These are phyloP conservation scores for Pharmacophagus antenor DNA, from an alignment of 2,888 invertebrate species.

Conservation along the genomic window DNA sequence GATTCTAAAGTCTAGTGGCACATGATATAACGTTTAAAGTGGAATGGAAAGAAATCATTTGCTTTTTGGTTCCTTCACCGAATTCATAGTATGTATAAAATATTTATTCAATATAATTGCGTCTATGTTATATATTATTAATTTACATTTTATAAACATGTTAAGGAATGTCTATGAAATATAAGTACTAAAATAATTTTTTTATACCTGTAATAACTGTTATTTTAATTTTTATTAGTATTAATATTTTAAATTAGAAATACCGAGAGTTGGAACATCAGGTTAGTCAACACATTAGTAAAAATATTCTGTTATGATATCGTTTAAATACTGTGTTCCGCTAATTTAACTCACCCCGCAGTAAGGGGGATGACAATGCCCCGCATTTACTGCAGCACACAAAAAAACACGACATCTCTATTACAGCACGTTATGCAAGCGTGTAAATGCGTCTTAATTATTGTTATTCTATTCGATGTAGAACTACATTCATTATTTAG, in stretches of 20 bases:
- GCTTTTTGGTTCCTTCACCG: too few relatives aligned
- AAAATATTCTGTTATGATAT: constrained; percentile 39
- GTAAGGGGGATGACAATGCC: constrained; percentile 38
- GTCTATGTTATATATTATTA: too few relatives aligned
- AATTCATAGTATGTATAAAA: too few relatives aligned
- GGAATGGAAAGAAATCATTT: too few relatives aligned
- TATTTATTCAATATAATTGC: too few relatives aligned
- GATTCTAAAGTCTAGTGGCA: too few relatives aligned
- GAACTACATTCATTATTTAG: background rate
- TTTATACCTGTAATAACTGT: too few relatives aligned
- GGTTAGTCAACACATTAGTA: constrained; percentile 2
- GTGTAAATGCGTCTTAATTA: constrained; percentile 43
- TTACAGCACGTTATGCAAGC: constrained; percentile 42
- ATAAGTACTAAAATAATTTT: too few relatives aligned
- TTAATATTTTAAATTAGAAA: background rate
- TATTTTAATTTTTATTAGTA: too few relatives aligned
- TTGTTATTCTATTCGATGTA: constrained; percentile 32
- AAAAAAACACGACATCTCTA: constrained; percentile 64
- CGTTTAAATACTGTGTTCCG: constrained; percentile 58
- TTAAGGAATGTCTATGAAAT: too few relatives aligned
- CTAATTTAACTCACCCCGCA: constrained; percentile 48
- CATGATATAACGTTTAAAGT: too few relatives aligned
- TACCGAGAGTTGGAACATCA: background rate
- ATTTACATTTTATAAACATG: too few relatives aligned
- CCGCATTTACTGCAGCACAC: constrained; percentile 32